Evolutionary conservation across 1,140 invertebrate species (phyloP).

Genomic region (Brachionus angularis): DNA sequence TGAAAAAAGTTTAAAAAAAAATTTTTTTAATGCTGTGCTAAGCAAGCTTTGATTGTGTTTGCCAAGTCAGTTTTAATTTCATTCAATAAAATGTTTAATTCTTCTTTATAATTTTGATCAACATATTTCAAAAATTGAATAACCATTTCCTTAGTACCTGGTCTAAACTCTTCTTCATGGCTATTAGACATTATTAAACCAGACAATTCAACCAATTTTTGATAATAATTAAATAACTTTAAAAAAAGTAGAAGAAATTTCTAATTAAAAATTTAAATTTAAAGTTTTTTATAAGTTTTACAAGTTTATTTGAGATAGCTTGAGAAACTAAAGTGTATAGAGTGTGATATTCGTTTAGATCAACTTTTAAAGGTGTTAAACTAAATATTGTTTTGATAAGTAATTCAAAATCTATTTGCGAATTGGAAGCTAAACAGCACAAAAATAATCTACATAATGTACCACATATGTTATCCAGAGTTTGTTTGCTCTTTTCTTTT

Average conservation of each 20-base stretch:
- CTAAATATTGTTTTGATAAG: conserved; percentile 29
- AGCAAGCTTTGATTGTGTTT: not conserved
- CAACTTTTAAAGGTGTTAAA: conserved; percentile 23
- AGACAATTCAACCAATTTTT: conserved; percentile 39
- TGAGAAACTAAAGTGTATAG: conserved; percentile 26
- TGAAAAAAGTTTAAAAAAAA: too few relatives aligned
- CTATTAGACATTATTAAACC: conserved; percentile 33
- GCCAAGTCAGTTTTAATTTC: conserved; percentile 32
- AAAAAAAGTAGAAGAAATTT: too few relatives aligned
- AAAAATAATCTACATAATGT: conserved; percentile 26
- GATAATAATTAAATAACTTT: conserved; percentile 35
- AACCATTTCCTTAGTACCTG: conserved; percentile 33
- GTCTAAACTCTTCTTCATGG: conserved; percentile 32
- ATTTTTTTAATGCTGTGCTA: not conserved
- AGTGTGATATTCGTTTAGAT: conserved; percentile 31
- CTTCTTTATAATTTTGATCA: conserved; percentile 36
- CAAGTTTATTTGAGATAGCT: conserved; percentile 1
- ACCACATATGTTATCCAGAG: conserved; percentile 39
- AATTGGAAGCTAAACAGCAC: conserved; percentile 6
- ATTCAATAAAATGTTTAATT: conserved; percentile 24
- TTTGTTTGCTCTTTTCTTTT: conserved; percentile 38
- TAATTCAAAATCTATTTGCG: conserved; percentile 29
- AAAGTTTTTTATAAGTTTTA: too few relatives aligned
- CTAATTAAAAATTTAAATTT: too few relatives aligned
- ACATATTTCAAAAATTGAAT: conserved; percentile 41